Conservation (phyloP, 2,888 invertebrate species). For the Agonum fuliginosum region DNA sequence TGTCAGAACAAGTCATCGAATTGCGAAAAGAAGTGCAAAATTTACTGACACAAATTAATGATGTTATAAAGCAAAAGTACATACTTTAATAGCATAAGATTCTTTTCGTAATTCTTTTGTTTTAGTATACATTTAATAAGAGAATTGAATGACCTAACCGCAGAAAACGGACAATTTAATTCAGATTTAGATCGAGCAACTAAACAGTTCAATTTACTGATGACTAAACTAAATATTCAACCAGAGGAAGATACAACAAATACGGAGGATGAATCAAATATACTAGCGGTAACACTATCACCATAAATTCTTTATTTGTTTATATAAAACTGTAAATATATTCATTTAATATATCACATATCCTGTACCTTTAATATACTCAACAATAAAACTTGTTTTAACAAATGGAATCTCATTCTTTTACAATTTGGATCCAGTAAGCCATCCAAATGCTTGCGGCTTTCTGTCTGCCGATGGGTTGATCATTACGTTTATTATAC, state of each 20-base stretch:
- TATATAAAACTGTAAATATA: slow-evolving; percentile 29
- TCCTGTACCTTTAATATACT: background rate
- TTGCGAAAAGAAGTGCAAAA: slow-evolving; percentile 22
- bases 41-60: slow-evolving; percentile 27
- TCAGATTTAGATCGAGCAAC: background rate
- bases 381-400: slow-evolving; percentile 16
- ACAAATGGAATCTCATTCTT: slow-evolving; percentile 34
- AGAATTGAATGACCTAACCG: slow-evolving; percentile 26
- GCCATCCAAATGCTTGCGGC: slow-evolving; percentile 92
- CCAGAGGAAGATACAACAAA: background rate
- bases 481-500: slow-evolving; percentile 93
- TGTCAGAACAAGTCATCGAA: slow-evolving; percentile 26
- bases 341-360: background rate
- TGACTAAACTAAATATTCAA: slow-evolving; percentile 26
- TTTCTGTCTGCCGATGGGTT: slow-evolving; percentile 92
- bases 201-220: slow-evolving; percentile 25
- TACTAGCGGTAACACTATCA: background rate
- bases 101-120: slow-evolving; percentile 12
- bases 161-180: background rate
- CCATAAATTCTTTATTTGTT: slow-evolving; percentile 13
- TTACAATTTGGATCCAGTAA: slow-evolving; percentile 93
- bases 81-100: background rate
- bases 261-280: background rate
- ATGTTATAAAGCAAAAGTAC: slow-evolving; percentile 33
- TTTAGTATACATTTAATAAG: slow-evolving; percentile 32